phyloP scores from a whole-genome alignment of 2,113 vertebrate genomes.

The Conger conger region DNA sequence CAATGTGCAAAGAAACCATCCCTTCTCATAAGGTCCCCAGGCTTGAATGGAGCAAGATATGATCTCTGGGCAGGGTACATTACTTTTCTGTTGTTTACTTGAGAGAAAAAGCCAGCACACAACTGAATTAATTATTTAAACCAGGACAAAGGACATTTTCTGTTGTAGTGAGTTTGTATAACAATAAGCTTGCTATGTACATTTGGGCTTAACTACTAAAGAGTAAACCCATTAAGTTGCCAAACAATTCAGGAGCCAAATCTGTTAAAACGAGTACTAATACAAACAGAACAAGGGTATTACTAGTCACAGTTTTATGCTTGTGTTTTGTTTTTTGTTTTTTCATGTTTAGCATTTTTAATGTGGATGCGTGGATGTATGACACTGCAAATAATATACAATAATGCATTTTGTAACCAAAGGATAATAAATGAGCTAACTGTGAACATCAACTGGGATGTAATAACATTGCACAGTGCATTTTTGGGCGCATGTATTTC shows the following conservation, averaged over 20 bases:
- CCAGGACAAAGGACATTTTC: not conserved
- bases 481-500: not conserved
- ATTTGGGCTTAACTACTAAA: not conserved
- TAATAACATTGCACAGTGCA: not conserved
- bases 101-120: not conserved
- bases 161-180: not conserved
- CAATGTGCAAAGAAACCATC: not conserved
- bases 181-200: not conserved
- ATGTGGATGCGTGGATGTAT: not conserved
- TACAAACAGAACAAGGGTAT: not conserved
- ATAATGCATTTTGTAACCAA: not conserved
- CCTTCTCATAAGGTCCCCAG: not conserved
- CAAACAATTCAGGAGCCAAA: not conserved
- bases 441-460: not conserved
- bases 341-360: not conserved
- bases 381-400: conserved; percentile 10
- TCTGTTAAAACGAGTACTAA: not conserved
- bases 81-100: not conserved
- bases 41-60: not conserved
- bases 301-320: not conserved
- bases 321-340: not conserved
- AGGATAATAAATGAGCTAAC: not conserved
- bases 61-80: not conserved
- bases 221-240: not conserved
- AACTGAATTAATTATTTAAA: not conserved